Percentiles rank a stretch among this genome's conserved stretches.
phyloP scores from a whole-genome alignment of 2,113 vertebrate species.

The Oreotrochilus melanogaster region DNA sequence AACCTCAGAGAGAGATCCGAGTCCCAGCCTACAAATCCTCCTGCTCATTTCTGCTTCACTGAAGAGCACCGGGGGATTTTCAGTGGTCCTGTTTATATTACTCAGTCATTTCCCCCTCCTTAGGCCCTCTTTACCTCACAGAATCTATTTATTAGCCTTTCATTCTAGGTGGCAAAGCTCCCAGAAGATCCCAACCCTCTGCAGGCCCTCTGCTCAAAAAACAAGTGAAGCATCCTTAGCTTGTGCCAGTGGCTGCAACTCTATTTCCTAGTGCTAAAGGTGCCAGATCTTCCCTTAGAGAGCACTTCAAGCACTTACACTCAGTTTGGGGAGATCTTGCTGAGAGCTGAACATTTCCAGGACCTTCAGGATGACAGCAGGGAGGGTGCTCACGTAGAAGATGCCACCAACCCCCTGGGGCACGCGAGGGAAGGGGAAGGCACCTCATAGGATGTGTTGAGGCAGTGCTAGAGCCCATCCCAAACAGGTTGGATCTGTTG shows the following conservation, averaged over 20 bases:
- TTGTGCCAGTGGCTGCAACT: background rate
- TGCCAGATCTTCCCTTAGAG: background rate
- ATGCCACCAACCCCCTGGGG: background rate
- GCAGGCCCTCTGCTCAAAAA: background rate
- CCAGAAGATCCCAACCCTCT: background rate
- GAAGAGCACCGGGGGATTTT: background rate
- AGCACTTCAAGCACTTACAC: background rate
- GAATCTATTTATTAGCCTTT: background rate
- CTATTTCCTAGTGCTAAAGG: background rate
- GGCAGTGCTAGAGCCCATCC: fast-evolving
- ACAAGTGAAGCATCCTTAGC: background rate
- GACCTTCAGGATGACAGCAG: background rate
- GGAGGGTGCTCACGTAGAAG: background rate
- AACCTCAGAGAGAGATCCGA: background rate
- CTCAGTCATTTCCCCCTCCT: background rate
- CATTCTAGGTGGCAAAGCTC: background rate
- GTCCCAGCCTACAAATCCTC: background rate
- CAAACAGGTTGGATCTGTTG: background rate
- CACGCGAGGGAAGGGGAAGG: background rate
- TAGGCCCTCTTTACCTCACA: background rate
- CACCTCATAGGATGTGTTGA: background rate
- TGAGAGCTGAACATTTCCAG: background rate
- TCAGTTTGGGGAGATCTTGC: background rate
- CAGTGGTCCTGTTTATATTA: background rate
- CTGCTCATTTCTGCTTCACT: conserved; percentile 16